phyloP scores from a whole-genome alignment of 2,113 vertebrate species.

The Hassar affinis region DNA sequence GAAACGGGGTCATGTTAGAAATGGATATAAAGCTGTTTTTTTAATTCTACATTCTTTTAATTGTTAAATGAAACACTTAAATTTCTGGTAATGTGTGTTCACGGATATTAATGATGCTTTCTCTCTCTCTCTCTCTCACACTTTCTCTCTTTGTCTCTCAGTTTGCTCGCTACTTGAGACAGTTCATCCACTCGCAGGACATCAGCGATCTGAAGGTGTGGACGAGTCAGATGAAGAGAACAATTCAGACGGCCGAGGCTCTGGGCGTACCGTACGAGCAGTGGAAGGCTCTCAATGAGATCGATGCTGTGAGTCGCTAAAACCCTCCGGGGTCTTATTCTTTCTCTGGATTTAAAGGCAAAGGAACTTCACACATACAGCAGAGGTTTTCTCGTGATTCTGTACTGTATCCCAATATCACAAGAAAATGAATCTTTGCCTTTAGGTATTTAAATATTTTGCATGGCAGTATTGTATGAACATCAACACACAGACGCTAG shows the following conservation, averaged over 20 bases:
- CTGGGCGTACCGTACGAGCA: slow-evolving; percentile 93
- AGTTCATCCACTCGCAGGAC: slow-evolving; percentile 88
- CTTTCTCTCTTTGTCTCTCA: slow-evolving; percentile 59
- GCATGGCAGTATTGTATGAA: too few relatives aligned
- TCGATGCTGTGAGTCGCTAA: slow-evolving; percentile 86
- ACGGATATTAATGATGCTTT: too few relatives aligned
- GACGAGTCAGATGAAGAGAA: slow-evolving; percentile 99
- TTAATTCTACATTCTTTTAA: too few relatives aligned
- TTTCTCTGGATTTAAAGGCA: neutral
- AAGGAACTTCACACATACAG: neutral
- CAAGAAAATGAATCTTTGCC: too few relatives aligned
- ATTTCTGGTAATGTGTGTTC: too few relatives aligned
- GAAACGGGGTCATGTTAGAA: neutral
- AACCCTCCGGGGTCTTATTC: too few relatives aligned
- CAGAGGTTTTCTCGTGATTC: neutral
- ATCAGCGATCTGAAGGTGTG: slow-evolving; percentile 96
- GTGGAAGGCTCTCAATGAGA: slow-evolving; percentile 98
- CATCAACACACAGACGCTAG: too few relatives aligned
- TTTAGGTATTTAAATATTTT: too few relatives aligned
- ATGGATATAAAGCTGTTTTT: neutral
- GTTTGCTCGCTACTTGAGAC: slow-evolving; percentile 86
- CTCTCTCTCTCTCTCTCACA: too few relatives aligned
- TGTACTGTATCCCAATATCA: too few relatives aligned
- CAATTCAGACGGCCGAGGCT: slow-evolving; percentile 95
- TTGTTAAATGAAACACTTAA: too few relatives aligned